Evolutionary conservation across 2,113 vertebrate genomes (phyloP).

Genomic region (Mormoops blainvillei): DNA sequence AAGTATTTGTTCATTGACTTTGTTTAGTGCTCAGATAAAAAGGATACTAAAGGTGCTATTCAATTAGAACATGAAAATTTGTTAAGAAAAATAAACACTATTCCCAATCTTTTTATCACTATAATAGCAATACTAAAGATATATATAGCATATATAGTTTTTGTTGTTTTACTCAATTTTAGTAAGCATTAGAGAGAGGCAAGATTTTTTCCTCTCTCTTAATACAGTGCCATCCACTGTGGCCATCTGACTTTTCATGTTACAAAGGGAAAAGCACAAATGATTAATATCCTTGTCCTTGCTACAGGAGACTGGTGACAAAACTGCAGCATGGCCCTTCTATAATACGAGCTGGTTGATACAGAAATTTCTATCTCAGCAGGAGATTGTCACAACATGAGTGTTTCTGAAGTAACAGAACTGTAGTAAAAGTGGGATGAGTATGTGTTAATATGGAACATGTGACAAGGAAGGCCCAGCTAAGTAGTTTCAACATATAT

Average conservation of each 20-base stretch:
- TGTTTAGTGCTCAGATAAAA: background rate
- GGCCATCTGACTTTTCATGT: background rate
- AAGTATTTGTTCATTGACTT: background rate
- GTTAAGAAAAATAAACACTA: background rate
- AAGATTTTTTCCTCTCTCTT: background rate
- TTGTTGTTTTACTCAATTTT: background rate
- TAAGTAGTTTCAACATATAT: background rate
- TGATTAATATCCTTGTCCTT: background rate
- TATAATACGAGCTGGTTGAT: background rate
- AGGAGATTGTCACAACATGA: background rate
- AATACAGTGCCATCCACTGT: background rate
- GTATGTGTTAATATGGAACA: background rate
- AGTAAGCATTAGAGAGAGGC: background rate
- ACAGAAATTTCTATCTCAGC: background rate
- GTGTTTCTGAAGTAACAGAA: background rate
- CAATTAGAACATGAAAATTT: background rate
- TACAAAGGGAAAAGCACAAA: background rate
- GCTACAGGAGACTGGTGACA: background rate
- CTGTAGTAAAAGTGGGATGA: background rate
- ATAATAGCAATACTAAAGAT: background rate
- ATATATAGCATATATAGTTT: background rate
- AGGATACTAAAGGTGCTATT: background rate
- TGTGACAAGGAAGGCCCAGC: background rate
- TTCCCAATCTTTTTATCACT: background rate
- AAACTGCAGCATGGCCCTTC: background rate